Evolutionary conservation across 2,797 vertebrate species (phyloP).

Genomic region (Sorex maritimensis): DNA sequence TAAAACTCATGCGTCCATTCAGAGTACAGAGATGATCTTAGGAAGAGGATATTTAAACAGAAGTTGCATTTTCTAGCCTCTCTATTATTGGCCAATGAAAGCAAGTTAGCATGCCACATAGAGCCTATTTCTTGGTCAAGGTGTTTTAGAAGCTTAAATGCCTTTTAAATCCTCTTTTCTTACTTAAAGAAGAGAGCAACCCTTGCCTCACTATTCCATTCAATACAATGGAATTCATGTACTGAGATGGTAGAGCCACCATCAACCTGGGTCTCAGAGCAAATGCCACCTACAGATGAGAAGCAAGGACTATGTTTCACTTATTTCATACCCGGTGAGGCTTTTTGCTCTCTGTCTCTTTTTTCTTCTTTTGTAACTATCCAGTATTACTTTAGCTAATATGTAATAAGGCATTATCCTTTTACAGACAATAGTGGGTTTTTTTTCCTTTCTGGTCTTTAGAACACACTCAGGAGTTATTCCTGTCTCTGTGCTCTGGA

Average conservation of each 20-base stretch:
- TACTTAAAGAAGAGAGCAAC: neutral
- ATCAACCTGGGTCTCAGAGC: neutral
- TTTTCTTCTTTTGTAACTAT: neutral
- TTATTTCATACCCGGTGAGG: neutral
- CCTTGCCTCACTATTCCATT: neutral
- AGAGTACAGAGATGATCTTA: neutral
- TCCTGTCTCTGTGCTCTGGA: no score
- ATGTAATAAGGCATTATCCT: no score
- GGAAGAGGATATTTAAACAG: neutral
- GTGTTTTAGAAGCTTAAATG: neutral
- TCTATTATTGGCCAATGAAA: neutral
- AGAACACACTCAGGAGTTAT: no score
- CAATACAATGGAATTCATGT: neutral
- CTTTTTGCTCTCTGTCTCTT: neutral
- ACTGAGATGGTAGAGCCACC: neutral
- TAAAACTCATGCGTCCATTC: neutral
- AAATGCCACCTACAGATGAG: neutral
- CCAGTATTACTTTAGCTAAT: neutral
- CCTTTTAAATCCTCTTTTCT: neutral
- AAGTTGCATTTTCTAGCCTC: neutral
- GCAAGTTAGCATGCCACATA: neutral
- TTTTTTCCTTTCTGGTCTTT: no score
- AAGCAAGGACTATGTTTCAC: neutral
- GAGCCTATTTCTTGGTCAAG: neutral
- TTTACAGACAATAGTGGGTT: no score